A percentile compares a stretch with the other conserved stretches of the same genome.
Conservation (phyloP, 2,888 invertebrate species). For the Prosapia bicincta region DNA sequence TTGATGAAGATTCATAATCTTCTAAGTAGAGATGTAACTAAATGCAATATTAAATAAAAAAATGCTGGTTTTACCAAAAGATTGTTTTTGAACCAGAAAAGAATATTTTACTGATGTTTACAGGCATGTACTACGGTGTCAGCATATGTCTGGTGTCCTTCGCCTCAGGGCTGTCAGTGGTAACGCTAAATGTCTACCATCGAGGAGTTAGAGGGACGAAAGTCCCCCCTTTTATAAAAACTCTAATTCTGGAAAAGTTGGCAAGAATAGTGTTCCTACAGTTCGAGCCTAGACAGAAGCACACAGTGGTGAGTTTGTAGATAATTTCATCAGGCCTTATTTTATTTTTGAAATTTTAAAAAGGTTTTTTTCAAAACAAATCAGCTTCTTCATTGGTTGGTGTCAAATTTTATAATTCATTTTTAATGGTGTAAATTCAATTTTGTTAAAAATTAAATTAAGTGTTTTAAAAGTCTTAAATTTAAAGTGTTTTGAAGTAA, state of each 20-base stretch:
- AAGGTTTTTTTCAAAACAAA: no score
- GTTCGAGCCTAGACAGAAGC: slow-evolving; percentile 53
- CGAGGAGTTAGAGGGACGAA: slow-evolving; percentile 76
- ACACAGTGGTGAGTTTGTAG: slow-evolving; percentile 42
- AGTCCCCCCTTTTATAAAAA: slow-evolving; percentile 67
- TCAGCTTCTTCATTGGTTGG: no score
- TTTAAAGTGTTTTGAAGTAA: no score
- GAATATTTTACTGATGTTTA: slow-evolving; percentile 38
- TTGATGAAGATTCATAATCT: no score
- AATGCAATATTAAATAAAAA: no score
- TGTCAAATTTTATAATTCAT: no score
- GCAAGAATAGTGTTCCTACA: slow-evolving; percentile 70
- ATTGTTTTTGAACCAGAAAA: neutral
- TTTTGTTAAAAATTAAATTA: no score
- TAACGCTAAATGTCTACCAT: slow-evolving; percentile 82
- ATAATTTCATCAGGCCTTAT: no score
- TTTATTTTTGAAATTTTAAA: no score
- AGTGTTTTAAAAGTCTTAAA: no score
- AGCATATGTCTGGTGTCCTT: slow-evolving; percentile 79
- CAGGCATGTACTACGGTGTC: slow-evolving; percentile 79
- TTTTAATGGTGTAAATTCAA: no score
- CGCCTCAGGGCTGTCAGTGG: slow-evolving; percentile 76
- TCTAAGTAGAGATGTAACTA: no score
- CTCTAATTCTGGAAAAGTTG: slow-evolving; percentile 65
- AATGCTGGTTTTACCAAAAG: neutral